Conservation (phyloP, 2,113 vertebrate genomes). For the Sus scrofa region T2T-Sscrofa CM000822.6:7703001-7703500, state of each 20-base stretch:
- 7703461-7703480: neutral
- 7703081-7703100: neutral
- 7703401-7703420: neutral
- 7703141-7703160: neutral
- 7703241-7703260: neutral
- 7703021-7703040: neutral
- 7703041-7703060: neutral
- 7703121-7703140: neutral
- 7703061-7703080: neutral
- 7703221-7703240: neutral
- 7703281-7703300: neutral
- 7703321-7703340: neutral
- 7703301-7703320: neutral
- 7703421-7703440: neutral
- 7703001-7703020: neutral
- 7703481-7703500: neutral
- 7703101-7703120: neutral
- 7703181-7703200: neutral
- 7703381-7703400: neutral
- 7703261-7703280: neutral
- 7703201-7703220: neutral
- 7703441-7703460: neutral
- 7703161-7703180: neutral
- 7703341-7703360: neutral
- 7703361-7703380: neutral